phyloP scores from a whole-genome alignment of 1,140 invertebrate species.

The Calephelis nemesis region DNA sequence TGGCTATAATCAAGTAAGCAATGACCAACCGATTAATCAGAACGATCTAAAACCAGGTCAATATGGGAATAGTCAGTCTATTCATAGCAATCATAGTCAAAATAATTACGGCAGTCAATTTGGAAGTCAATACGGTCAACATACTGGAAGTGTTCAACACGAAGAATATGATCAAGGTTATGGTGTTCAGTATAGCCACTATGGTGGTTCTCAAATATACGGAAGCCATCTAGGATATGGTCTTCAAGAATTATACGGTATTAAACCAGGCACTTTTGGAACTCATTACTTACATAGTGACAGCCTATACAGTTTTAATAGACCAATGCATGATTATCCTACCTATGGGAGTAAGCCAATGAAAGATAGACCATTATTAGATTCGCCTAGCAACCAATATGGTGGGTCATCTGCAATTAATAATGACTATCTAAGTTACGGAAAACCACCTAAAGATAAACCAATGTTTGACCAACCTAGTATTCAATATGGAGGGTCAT shows the following conservation, averaged over 20 bases:
- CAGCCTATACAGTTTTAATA: background rate
- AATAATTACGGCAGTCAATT: constrained; percentile 26
- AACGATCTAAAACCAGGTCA: constrained; percentile 2
- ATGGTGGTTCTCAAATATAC: constrained; percentile 25
- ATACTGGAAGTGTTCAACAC: background rate
- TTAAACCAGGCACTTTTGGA: constrained; percentile 33
- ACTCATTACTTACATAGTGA: constrained; percentile 9
- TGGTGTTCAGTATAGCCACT: constrained; percentile 19
- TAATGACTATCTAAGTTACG: background rate
- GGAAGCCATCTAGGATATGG: constrained; percentile 42
- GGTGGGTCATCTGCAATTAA: constrained; percentile 25
- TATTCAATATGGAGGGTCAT: constrained; percentile 4
- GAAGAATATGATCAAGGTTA: constrained; percentile 20
- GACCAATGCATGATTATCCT: constrained; percentile 14
- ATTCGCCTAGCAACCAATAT: constrained; percentile 27
- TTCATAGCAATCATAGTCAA: constrained; percentile 22
- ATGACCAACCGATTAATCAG: constrained; percentile 1
- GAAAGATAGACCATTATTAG: constrained; percentile 21
- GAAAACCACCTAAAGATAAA: constrained; percentile 2
- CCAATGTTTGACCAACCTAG: background rate
- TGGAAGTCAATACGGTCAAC: background rate
- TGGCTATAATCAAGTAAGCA: constrained; percentile 17
- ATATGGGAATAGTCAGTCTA: constrained; percentile 13
- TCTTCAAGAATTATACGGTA: constrained; percentile 38
- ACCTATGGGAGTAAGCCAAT: constrained; percentile 23